Percentiles rank a stretch among this genome's conserved stretches.
phyloP scores from a whole-genome alignment of 1,140 invertebrate genomes.

The Zaprionus davidi region DNA sequence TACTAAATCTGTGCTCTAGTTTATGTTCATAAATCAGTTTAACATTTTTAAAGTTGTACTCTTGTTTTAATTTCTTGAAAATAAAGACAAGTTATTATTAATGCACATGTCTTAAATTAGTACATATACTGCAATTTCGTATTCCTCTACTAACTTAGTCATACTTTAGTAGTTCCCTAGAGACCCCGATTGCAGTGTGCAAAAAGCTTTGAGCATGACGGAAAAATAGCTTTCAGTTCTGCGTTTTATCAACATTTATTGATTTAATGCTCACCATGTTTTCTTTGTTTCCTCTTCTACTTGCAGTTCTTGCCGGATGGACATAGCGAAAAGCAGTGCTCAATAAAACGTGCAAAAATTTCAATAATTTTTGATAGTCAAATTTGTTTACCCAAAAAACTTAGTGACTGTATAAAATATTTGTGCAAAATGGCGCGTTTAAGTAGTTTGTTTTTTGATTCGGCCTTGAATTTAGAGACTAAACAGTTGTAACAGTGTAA shows the following conservation, averaged over 20 bases:
- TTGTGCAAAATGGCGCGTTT: constrained; percentile 68
- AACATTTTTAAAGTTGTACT: too few species aligned
- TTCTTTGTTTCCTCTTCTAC: constrained; percentile 39
- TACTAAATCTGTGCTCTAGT: too few species aligned
- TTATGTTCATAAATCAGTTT: too few species aligned
- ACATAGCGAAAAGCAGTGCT: constrained; percentile 24
- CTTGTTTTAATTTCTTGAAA: too few species aligned
- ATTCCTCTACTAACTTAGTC: background rate
- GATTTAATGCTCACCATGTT: constrained; percentile 44
- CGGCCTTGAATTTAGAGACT: constrained; percentile 75
- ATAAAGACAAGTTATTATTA: too few species aligned
- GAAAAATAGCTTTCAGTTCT: constrained; percentile 46
- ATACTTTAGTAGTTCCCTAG: background rate
- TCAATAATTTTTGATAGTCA: constrained; percentile 8
- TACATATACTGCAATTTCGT: too few species aligned
- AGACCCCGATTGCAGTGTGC: background rate
- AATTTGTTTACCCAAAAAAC: constrained; percentile 15
- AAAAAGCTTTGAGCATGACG: constrained; percentile 21
- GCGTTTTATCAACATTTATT: constrained; percentile 55
- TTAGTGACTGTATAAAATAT: constrained; percentile 22
- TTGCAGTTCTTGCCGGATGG: constrained; percentile 56
- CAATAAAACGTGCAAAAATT: constrained; percentile 35
- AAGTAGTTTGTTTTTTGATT: constrained; percentile 74
- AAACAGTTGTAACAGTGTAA: constrained; percentile 75
- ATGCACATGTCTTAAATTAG: too few species aligned